A percentile compares a stretch with the other conserved stretches of the same genome.
Evolutionary conservation across 2,113 vertebrate genomes (phyloP).

Genomic region (Bettongia penicillata): DNA sequence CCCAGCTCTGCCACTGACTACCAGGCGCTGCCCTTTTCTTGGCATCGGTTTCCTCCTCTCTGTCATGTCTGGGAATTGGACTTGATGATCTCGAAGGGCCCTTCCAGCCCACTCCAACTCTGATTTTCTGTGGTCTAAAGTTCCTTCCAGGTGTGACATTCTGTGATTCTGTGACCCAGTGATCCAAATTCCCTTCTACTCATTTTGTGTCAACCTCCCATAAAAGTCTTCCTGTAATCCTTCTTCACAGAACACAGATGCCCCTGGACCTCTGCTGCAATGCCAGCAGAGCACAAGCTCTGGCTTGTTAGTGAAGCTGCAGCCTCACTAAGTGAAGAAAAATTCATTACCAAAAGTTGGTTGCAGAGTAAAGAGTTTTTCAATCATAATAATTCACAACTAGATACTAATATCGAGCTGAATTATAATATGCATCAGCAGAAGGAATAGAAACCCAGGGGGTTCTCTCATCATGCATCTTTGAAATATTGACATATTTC

Average conservation of each 20-base stretch:
- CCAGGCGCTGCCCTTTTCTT: slow-evolving; percentile 13
- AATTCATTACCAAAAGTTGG: neutral
- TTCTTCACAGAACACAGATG: neutral
- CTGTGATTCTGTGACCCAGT: neutral
- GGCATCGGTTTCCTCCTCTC: slow-evolving; percentile 28
- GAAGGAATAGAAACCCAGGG: neutral
- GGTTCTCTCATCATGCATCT: neutral
- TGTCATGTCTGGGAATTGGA: neutral
- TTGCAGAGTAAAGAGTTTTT: neutral
- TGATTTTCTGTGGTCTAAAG: neutral
- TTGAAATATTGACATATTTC: neutral
- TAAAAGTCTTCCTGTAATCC: neutral
- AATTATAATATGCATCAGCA: neutral
- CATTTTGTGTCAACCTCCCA: neutral
- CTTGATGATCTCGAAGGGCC: neutral
- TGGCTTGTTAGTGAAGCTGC: neutral
- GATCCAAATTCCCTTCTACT: neutral
- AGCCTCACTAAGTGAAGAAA: neutral
- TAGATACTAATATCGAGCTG: neutral
- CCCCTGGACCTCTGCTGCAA: neutral
- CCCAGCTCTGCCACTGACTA: slow-evolving; percentile 26
- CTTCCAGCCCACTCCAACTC: neutral
- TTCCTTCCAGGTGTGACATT: neutral
- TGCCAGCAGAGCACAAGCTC: neutral
- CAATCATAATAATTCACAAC: neutral